Evolutionary conservation across 2,113 vertebrate species (phyloP).

Genomic region (Cyprinodon variegatus): DNA sequence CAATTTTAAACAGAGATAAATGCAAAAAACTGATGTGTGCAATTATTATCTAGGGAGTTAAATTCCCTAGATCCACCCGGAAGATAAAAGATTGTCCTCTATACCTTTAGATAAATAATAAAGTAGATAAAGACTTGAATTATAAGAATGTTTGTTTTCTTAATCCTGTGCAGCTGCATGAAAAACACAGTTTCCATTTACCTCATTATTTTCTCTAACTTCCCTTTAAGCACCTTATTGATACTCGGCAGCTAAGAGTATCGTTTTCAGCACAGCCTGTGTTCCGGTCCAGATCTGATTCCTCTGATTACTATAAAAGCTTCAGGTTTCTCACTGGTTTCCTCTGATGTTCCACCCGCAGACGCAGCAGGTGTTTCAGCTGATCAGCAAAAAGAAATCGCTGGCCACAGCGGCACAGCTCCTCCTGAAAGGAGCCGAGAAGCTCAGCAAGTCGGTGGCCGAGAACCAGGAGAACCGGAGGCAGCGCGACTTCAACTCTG

Average conservation of each 20-base stretch:
- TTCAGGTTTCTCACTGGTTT: neutral
- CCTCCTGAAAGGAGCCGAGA: slow-evolving; percentile 93
- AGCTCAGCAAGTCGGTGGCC: slow-evolving; percentile 90
- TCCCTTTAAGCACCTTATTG: too few relatives aligned
- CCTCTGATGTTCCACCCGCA: slow-evolving; percentile 39
- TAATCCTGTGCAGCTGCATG: too few relatives aligned
- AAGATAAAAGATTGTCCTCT: too few relatives aligned
- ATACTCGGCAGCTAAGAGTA: too few relatives aligned
- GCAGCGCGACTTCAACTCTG: slow-evolving; percentile 96
- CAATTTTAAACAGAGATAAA: neutral
- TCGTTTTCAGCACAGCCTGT: too few relatives aligned
- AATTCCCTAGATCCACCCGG: neutral
- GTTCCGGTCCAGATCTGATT: too few relatives aligned
- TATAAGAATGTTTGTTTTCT: too few relatives aligned
- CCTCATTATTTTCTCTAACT: too few relatives aligned
- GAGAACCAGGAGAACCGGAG: slow-evolving; percentile 95
- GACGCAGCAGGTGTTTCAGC: slow-evolving; percentile 91
- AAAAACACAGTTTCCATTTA: too few relatives aligned
- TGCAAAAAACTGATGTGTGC: neutral
- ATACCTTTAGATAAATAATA: too few relatives aligned
- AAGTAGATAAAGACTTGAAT: too few relatives aligned
- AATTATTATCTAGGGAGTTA: neutral
- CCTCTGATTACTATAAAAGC: too few relatives aligned
- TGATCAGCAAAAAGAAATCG: slow-evolving; percentile 96
- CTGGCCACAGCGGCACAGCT: slow-evolving; percentile 93